Evolutionary conservation across 2,113 vertebrate genomes (phyloP), one percentile per base, ranked within the genome.

Genomic region (Elanus axillaris): DNA sequence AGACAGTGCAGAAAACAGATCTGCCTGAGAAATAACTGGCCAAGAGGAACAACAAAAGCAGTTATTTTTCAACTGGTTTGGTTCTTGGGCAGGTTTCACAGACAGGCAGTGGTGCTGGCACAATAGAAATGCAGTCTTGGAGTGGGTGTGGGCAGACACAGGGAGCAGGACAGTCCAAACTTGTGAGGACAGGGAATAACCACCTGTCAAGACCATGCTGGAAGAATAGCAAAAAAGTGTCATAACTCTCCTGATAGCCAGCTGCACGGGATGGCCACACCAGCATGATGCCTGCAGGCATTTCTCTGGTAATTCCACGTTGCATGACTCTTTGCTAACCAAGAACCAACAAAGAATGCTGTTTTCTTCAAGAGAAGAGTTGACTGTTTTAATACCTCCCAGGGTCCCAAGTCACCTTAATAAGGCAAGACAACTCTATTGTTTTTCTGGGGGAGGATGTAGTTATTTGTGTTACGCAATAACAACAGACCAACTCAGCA

Each of bases 291-390:
- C 17, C 45, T 63, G 25, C 34, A 76, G 75, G 58, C 23, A 23
- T 27, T 72, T 76, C 19, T 53, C 63, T 31, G 21, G 20, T 77
- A 68, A 60, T 12, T 36, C 77, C 13, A 22, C 29, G 31, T 12
- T 69, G 71, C 22, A 19, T 26, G 9, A 43, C 18, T 36, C 16
- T 64, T 84, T 60, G 12, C 27, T 60, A 73, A 60, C 13, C 7
- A 17, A 64, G 76, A 76, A 55, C 6, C 22, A 73, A 38, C 0
- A 0, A 60, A 86, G 32, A 73, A 29, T 1, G 0, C 9, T 27
- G 5, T 29, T 73, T 80, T 23, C 32, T 67, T 86, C 20, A 83
- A 74, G 56, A 59, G 31, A 74, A 59, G 91, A 7, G 6, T 4
- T 43, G 16, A 20, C 34, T 32, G 2, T 7, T 86, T 79, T 64